Evolutionary conservation across 1,140 invertebrate genomes (phyloP), one percentile per base, ranked within the genome.

Genomic region (Caenorhabditis remanei): DNA sequence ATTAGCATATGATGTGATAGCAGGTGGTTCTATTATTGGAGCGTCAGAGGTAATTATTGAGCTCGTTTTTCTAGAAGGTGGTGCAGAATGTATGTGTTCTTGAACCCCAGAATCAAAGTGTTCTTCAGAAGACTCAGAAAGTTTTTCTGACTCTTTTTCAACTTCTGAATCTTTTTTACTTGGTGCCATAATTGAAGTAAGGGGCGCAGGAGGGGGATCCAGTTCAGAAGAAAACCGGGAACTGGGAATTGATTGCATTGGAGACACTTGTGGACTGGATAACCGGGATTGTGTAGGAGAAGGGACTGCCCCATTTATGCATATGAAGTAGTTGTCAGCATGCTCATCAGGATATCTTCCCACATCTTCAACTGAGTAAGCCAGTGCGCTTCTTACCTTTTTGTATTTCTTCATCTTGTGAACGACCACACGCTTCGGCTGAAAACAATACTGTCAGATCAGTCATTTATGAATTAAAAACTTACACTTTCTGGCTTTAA

Each of bases 1-100:
- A 46, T 71, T 71, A 71, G 65, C 65, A 71, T 46, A 71, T 46
- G 65, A 71, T 4, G 65, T 71, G 65, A 71, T 71, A 46, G 24
- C 9, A 40, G 63, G 63, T 41, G 63, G 65, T 19, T 71, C 65
- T 16, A 71, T 46, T 16, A 71, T 46, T 46, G 65, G 65, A 71
- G 41, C 63, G 1, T 65, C 63, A 40, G 9, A 13, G 11, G 56
- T 7, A n/a, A 19, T 7, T 19, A 40, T 19, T 13, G 7, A 9
- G 40, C 63, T 65, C 9, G 21, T 40, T 65, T 65, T 65, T 40
- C 63, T 65, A 13, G 63, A 65, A 0, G 63, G 63, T 40, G 63
- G 58, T 24, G 58, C 32, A 32, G 32, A 32, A 32, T 32, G 32
- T 32, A 32, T 2, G 0, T 32, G 32, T 32, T 32, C 32, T 32